Percentiles rank a stretch among this genome's conserved stretches.
These are phyloP conservation scores for Monoplex corrugatus DNA, from an alignment of 2,888 invertebrate species.

Conservation along the genomic window DNA sequence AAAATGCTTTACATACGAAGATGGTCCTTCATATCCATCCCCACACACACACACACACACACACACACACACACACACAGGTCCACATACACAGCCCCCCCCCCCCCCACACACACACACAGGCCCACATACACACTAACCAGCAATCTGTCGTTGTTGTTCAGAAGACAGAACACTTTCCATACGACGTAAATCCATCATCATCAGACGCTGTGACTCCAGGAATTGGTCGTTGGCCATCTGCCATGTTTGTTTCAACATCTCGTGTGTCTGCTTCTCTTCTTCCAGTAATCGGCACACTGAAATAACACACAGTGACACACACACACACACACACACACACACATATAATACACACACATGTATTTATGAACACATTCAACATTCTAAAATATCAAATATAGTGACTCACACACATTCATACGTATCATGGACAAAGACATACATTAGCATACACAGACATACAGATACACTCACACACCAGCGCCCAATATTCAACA, in stretches of 20 bases:
- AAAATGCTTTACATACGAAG: too few relatives aligned
- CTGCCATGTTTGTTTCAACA: conserved; percentile 83
- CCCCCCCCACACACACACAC: background rate
- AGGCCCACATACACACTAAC: conserved; percentile 66
- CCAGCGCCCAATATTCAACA: too few relatives aligned
- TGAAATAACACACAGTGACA: conserved; percentile 57
- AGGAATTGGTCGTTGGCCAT: conserved; percentile 84
- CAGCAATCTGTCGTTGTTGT: conserved; percentile 82
- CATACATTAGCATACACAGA: too few relatives aligned
- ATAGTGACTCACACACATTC: too few relatives aligned
- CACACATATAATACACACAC: background rate
- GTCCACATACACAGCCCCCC: background rate
- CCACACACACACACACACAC: background rate
- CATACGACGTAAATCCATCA: conserved; percentile 82
- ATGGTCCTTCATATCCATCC: too few relatives aligned
- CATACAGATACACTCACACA: too few relatives aligned
- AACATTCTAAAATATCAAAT: too few relatives aligned
- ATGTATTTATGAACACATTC: background rate
- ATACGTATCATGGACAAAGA: too few relatives aligned
- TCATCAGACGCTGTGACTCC: conserved; percentile 82
- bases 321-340: background rate
- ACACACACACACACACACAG: too few relatives aligned
- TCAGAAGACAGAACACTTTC: conserved; percentile 82
- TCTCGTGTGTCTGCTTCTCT: conserved; percentile 82
- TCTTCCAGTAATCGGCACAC: conserved; percentile 81